Conservation (phyloP, 2,888 invertebrate genomes). For the Cheilosia impressa region DNA sequence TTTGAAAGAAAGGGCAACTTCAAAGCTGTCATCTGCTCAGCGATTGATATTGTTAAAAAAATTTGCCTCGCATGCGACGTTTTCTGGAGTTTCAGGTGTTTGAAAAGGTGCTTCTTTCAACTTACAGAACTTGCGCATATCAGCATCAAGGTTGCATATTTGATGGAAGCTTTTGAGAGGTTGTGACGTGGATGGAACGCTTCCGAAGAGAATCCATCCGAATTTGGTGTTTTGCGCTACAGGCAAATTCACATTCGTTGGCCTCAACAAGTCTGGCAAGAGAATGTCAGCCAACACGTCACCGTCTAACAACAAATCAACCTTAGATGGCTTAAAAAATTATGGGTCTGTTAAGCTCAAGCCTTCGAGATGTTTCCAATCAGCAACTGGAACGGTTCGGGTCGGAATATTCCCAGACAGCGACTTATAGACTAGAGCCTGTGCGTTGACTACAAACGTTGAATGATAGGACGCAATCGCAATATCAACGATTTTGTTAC, state of each 20-base stretch:
- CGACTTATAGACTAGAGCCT: conserved; percentile 24
- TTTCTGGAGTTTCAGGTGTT: conserved; percentile 20
- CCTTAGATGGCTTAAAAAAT: conserved; percentile 14
- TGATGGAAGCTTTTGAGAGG: conserved; percentile 1
- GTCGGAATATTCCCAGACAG: conserved; percentile 28
- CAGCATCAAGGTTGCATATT: not conserved
- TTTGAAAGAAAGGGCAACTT: conserved; percentile 45
- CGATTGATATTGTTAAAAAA: conserved; percentile 9
- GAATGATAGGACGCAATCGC: conserved; percentile 2
- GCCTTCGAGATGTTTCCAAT: conserved; percentile 18
- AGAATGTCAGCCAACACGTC: conserved; percentile 25
- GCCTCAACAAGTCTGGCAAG: conserved; percentile 13
- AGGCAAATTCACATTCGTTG: not conserved
- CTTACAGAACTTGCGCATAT: not conserved
- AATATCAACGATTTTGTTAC: conserved; percentile 18
- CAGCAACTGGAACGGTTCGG: conserved; percentile 7
- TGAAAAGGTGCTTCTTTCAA: not conserved
- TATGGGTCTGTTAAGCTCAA: conserved; percentile 20
- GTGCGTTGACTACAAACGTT: not conserved
- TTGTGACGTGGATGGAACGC: not conserved
- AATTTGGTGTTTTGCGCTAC: conserved; percentile 9
- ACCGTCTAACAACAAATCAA: conserved; percentile 20
- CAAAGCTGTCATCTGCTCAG: not conserved
- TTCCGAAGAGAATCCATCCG: conserved; percentile 18
- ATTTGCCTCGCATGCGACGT: conserved; percentile 26